Base-by-base conservation (phyloP, 2,797 vertebrate genomes). In the Nannoperca australis region DNA sequence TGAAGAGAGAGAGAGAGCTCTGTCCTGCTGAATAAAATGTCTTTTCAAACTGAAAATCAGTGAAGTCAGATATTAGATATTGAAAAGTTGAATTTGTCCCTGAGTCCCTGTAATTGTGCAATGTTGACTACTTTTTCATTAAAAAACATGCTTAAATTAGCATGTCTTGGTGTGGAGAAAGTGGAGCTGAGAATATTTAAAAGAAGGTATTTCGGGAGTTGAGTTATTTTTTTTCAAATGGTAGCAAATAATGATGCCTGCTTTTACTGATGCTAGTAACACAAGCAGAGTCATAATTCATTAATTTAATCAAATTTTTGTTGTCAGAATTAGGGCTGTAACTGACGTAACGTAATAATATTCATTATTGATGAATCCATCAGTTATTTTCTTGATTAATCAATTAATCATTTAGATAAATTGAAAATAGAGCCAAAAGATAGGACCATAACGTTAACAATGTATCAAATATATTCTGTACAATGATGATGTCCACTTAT, bases 91-190 rank as follows among this genome's bases (percentile, higher is more conserved):
- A 64, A 69, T 76, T 70, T 82, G 56, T 62, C 17, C 45, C 27
- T 58, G 44, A 76, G 79, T 80, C 79, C 74, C 78, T 73, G 70
- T 40, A 60, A 62, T 72, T 83, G 18, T 9, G 18, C 9, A 85
- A 75, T 73, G 69, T 60, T 38, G 42, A 15, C 27, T 7, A n/a
- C 12, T 49, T 54, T 36, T 54, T 47, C 20, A 45, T n/a, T 11
- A 40, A 9, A 44, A 76, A 24, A 15, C 1, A 12, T 18, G 7
- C 5, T 58, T 32, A 64, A 64, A 55, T 73, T 38, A 36, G 15
- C 50, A 3, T 10, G 6, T 53, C 14, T 56, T n/a, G 3, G 38
- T 62, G 38, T 17, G 49, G 13, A 51, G 13, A 50, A 8, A 63
- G 22, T 3, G 38, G 7, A 45, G 15, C 42, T 32, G 18, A 63